Base-by-base conservation (phyloP, 2,888 invertebrate genomes). In the Cloeon dipterum region DNA sequence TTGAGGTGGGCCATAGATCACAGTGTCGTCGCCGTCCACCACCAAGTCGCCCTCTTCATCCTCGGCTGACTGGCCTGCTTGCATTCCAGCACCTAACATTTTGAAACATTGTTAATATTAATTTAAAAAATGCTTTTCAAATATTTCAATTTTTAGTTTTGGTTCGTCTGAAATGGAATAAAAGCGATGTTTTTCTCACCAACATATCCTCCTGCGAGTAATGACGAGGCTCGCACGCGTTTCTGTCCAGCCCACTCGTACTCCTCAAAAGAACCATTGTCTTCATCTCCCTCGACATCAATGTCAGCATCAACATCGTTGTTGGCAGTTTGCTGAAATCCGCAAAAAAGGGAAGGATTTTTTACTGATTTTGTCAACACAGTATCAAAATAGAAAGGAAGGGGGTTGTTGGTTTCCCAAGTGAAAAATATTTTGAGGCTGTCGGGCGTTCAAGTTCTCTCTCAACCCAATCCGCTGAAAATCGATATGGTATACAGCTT, bases 161-260 rank as follows among this genome's bases (percentile, higher is more conserved):
- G n/a, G n/a, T n/a, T n/a, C n/a, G n/a, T n/a, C n/a, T n/a, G n/a
- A n/a, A n/a, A n/a, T n/a, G n/a, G n/a, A 36, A 11, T 29, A 19
- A 7, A 18, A n/a, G 34, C 10, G 3, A 32, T 26, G 13, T 18
- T 26, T 20, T 25, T 35, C 47, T 47, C 38, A 61, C 64, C 63
- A n/a, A 66, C 61, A 46, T 70, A 66, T 32, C 71, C 69, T 18
- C 74, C 73, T 43, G 68, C 65, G 35, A 79, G 64, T 43, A 83
- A 57, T 3, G 75, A 73, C 0, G 74, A 66, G 1, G 74, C 76
- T 4, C 76, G 62, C 37, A 82, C 70, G 39, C 89, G 59, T 50
- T 79, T 77, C 54, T 88, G 78, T 1, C 86, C 86, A 20, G 86
- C 83, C 89, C 89, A 89, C 51, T 81, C 78, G 55, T 89, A 91